Conservation (phyloP, 2,113 vertebrate species). For the Etheostoma spectabile region DNA sequence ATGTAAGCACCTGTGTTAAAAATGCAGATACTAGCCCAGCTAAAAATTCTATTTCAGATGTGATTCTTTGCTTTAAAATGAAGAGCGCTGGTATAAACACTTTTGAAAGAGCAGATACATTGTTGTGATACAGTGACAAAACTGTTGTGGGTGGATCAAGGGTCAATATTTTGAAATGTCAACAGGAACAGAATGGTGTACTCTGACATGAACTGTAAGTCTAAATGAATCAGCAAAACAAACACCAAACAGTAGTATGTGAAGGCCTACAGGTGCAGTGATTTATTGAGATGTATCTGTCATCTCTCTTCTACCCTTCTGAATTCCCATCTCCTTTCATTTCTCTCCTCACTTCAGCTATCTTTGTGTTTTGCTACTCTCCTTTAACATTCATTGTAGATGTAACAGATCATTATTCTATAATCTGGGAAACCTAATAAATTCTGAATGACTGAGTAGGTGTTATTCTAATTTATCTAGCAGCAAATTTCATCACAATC, state of each 20-base stretch:
- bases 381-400: neutral
- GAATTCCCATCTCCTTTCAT: slow-evolving; percentile 18
- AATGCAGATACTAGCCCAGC: slow-evolving; percentile 30
- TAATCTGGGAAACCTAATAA: neutral
- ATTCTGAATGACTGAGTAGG: neutral
- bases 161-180: slow-evolving; percentile 1
- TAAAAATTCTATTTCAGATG: slow-evolving; percentile 29
- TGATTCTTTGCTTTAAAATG: slow-evolving; percentile 15
- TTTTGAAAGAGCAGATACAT: slow-evolving; percentile 1
- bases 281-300: slow-evolving; percentile 30
- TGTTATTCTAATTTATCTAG: neutral
- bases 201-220: slow-evolving; percentile 5
- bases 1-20: neutral
- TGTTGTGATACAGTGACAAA: slow-evolving; percentile 10
- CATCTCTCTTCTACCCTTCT: slow-evolving; percentile 26
- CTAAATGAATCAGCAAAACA: slow-evolving; percentile 25
- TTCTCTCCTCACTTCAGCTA: slow-evolving; percentile 16
- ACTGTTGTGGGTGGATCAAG: neutral
- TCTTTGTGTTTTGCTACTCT: neutral
- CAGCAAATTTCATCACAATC: neutral
- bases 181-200: neutral
- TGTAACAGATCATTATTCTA: neutral
- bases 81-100: neutral
- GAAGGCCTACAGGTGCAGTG: slow-evolving; percentile 25
- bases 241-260: neutral